Percentiles rank a stretch among this genome's conserved stretches.
Conservation (phyloP, 1,140 invertebrate species). For the Penaeus chinensis region DNA sequence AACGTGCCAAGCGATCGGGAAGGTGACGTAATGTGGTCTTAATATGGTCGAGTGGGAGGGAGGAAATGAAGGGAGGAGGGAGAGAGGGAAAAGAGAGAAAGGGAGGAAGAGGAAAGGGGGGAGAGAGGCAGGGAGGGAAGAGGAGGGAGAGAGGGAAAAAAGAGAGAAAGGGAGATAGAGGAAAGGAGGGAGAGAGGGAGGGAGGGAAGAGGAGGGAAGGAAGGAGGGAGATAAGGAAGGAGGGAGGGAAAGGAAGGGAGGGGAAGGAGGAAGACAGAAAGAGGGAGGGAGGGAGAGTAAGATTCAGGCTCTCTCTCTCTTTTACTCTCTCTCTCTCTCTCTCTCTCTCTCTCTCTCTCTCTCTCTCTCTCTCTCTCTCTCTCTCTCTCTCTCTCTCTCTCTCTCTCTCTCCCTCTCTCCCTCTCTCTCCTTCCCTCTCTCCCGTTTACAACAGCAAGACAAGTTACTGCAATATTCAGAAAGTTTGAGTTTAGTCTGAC, state of each 20-base stretch:
- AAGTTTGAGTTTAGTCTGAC: too few relatives aligned
- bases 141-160: not conserved
- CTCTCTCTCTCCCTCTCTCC: too few relatives aligned
- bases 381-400: not conserved
- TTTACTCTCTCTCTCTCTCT: not conserved
- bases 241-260: not conserved
- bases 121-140: not conserved
- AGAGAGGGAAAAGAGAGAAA: not conserved
- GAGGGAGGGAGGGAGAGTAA: not conserved
- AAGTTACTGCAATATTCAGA: too few relatives aligned
- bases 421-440: too few relatives aligned
- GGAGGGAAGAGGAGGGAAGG: not conserved
- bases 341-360: not conserved
- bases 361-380: not conserved
- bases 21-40: not conserved
- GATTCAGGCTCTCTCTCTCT: not conserved
- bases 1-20: too few relatives aligned
- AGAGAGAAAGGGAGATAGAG: conserved; percentile 1
- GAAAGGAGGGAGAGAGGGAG: not conserved
- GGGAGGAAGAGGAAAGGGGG: not conserved
- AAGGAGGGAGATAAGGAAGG: not conserved
- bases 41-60: not conserved
- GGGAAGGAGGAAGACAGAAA: not conserved
- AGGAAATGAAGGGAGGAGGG: not conserved
- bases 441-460: too few relatives aligned